Base-by-base conservation (phyloP, 2,888 invertebrate genomes). In the Drosophila maculinotata region DNA sequence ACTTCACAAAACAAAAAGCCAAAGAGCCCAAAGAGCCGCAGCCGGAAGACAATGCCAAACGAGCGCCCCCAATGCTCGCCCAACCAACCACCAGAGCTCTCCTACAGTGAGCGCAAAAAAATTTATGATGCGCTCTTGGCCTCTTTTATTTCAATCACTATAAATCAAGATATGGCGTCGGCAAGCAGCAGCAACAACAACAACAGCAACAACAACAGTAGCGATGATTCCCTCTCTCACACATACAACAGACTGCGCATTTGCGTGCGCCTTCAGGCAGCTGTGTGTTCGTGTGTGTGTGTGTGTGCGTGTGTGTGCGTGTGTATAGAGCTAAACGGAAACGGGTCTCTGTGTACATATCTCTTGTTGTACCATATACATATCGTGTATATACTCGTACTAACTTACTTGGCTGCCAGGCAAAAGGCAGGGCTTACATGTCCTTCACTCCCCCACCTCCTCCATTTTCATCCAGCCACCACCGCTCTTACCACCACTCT, bases 61-160 rank as follows among this genome's bases (percentile, higher is more conserved):
- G 70, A 77, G 81, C 58, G 60, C 49, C 58, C 66, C 49, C 53
- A 45, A 48, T 45, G 58, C 49, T 60, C 59, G 62, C 36, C 45
- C 36, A 28, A 14, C 15, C n/a, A n/a, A n/a, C 8, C 28, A 41
- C 26, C 58, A 54, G 51, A 58, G 64, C 49, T 44, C 17, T 8
- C 39, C 36, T 9, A 25, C 65, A 60, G 41, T 52, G 77, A 75
- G 82, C 60, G 66, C 68, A 79, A 83, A 81, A 87, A 82, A 85
- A 83, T 83, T 84, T 86, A 84, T 84, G 84, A 86, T 84, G 84
- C 83, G 83, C 83, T 86, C 87, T 79, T 85, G 79, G 81, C 87
- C 84, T 80, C 82, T 80, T 80, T 81, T 86, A 88, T 88, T 88
- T 81, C 87, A 87, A 88, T 88, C 86, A 87, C 84, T 79, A 87